Evolutionary conservation across 2,797 vertebrate species (phyloP), one percentile per base, ranked within the genome.

Genomic region (Gymnothorax javanicus): DNA sequence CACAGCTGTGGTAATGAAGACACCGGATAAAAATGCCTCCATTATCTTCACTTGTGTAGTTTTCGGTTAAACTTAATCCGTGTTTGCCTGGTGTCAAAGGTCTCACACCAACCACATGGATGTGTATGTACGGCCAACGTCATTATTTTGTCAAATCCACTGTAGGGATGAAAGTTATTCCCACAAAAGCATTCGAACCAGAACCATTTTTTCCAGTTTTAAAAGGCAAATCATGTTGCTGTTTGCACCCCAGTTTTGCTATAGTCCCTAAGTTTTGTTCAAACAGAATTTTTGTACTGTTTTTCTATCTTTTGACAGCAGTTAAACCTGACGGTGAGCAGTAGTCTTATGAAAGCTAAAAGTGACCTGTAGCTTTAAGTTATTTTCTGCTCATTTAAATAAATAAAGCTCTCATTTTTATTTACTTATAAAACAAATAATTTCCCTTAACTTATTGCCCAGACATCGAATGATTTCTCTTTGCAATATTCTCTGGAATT

Each of bases 221-320:
- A 79, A 79, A 75, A 75, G 73, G 13, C 27, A 6, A 75, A 75
- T 17, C 52, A 54, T 79, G 75, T 54, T 79, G 75, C 75, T 79
- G 75, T 56, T 79, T 79, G 17, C 75, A 8, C 2, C 2, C 43
- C 9, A 77, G 50, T 77, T 52, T 77, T 20, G 12, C 20, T 23
- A 9, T 17, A 54, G 8, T 4, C 43, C 7, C 75, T 50, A 15
- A 23, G 13, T 79, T 79, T 17, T 79, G 73, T 79, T 54, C 54
- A 52, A n/a, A 79, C 20, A 79, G 33, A 15, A 7, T 54, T 54
- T 79, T 79, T 79, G 75, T 79, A 23, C 23, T 8, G 50, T 79
- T 79, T 79, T 54, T 11, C 73, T 54, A 5, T 79, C 20, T 20
- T 79, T 79, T 79, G 17, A 54, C 25, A 23, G 50, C 43, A 7